Percentiles rank a stretch among this genome's conserved stretches.
Conservation (phyloP, 2,888 invertebrate species). For the Ichneumoninae sp. region DNA sequence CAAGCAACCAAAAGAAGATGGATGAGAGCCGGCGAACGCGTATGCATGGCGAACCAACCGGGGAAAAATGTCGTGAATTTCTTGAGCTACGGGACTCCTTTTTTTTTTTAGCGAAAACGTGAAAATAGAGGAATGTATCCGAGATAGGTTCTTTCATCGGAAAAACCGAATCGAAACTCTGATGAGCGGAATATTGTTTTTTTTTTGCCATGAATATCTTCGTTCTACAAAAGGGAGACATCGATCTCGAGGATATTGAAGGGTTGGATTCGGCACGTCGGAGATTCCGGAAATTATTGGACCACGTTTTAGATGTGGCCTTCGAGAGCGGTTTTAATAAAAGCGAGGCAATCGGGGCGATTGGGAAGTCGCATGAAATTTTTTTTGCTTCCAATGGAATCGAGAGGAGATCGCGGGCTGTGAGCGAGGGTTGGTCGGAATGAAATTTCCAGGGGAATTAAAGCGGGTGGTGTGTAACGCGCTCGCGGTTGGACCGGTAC, state of each 20-base stretch:
- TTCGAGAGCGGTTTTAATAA: too few species aligned
- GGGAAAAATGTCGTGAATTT: background rate
- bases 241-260: background rate
- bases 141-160: background rate
- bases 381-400: background rate
- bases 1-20: slow-evolving; percentile 17
- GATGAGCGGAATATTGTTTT: background rate
- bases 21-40: slow-evolving; percentile 10
- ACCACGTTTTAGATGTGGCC: background rate
- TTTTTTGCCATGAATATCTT: background rate
- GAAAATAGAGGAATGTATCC: background rate
- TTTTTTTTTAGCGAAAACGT: background rate
- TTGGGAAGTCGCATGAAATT: background rate
- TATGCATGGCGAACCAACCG: background rate
- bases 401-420: background rate
- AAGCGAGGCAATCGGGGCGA: background rate
- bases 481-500: background rate
- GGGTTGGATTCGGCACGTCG: background rate
- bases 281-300: background rate
- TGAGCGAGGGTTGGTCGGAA: background rate
- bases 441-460: background rate
- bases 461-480: background rate
- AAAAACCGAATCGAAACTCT: background rate
- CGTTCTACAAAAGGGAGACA: background rate
- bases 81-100: background rate